phyloP scores from a whole-genome alignment of 2,113 vertebrate species.

The Gopherus evgoodei region DNA sequence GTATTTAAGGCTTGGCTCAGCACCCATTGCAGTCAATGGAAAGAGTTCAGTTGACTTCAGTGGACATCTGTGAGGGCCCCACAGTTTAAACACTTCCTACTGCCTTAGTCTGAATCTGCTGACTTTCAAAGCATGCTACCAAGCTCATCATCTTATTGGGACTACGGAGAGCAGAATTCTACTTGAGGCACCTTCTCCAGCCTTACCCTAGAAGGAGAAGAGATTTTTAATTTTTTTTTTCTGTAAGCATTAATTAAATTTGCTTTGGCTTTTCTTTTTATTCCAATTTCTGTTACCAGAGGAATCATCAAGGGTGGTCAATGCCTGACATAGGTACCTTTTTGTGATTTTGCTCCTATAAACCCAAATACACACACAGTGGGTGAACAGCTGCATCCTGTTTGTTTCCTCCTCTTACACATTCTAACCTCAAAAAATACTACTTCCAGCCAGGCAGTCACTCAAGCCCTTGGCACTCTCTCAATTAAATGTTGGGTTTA shows the following conservation, averaged over 20 bases:
- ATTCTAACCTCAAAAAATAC: slow-evolving; percentile 23
- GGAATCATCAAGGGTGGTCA: slow-evolving; percentile 51
- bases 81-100: background rate
- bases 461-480: background rate
- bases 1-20: background rate
- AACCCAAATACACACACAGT: slow-evolving; percentile 50
- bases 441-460: background rate
- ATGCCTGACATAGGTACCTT: slow-evolving; percentile 42
- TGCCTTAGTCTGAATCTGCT: background rate
- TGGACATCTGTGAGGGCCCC: background rate
- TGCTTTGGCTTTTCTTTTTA: slow-evolving; percentile 35
- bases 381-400: slow-evolving; percentile 61
- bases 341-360: slow-evolving; percentile 45
- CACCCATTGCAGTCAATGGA: background rate
- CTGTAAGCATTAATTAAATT: background rate
- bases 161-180: background rate
- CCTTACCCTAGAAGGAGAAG: background rate
- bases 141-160: background rate
- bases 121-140: background rate
- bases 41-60: background rate
- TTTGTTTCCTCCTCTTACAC: slow-evolving; percentile 48
- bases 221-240: background rate
- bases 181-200: background rate
- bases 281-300: slow-evolving; percentile 45
- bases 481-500: background rate